Base-by-base conservation (phyloP, 2,113 vertebrate genomes). In the Brevimyrus niger region DNA sequence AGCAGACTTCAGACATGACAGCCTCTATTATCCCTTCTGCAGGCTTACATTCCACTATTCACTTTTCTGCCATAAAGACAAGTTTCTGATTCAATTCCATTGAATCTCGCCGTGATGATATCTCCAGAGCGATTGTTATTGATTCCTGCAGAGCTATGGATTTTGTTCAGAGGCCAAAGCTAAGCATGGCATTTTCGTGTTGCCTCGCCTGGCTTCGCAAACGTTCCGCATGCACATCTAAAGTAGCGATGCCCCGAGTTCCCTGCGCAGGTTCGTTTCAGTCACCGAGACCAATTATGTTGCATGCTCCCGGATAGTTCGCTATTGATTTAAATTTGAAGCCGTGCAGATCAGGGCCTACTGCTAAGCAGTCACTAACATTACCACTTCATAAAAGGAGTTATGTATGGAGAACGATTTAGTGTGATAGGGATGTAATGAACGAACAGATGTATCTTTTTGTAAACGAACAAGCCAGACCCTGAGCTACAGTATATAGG, bases 1-100 rank as follows among this genome's bases (percentile, higher is more conserved):
- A 61, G 85, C 35, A 5, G 87, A 61, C 76, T 61, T 91, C 89
- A 85, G 55, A 90, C 83, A 84, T 92, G 92, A 84, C 90, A 87
- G 89, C 90, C 88, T 90, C 91, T 92, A 92, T 92, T 93, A 90
- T 90, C 90, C 76, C 55, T 87, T 58, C 69, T n/a, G 51, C 35
- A 42, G 46, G 61, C 88, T 89, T 65, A 89, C 90, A 88, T 90
- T 91, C 92, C 91, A 58, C 86, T 42, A 27, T 55, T 31, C 27
- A 35, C 88, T 90, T 90, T 92, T 92, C 91, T 89, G 91, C 50
- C 86, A 88, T 84, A 84, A 87, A 89, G 82, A 87, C 86, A 44
- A 86, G 84, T 92, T 89, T 91, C 89, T 87, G 90, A 90, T 89
- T 90, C 58, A 47, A 80, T 46, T 89, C 42, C 11, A n/a, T 23